Base-by-base conservation (phyloP, 2,113 vertebrate genomes). In the Nestor notabilis region DNA sequence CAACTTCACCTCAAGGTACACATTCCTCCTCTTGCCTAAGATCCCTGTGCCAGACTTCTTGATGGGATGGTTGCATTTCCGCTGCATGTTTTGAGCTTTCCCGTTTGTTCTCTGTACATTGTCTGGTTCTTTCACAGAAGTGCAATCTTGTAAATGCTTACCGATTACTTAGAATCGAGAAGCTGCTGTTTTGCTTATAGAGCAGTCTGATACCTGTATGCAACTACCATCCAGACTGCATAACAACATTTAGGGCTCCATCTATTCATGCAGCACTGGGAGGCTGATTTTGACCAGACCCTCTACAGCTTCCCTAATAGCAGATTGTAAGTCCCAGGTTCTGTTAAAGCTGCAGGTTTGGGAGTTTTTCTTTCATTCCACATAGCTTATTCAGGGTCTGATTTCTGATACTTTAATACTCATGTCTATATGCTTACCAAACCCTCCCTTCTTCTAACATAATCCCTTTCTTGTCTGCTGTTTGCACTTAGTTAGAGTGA, bases 401-500 rank as follows among this genome's bases (percentile, higher is more conserved):
- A 89, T 92, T 56, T 72, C 37, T 79, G 63, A 49, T 76, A 52
- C 65, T 92, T 41, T 27, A 94, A 55, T 69, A 55, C 10, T 58
- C 27, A 2, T 0, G 14, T 46, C 33, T 60, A 53, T 93, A 94
- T 61, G 11, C 81, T 89, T 84, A 47, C 27, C 31, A 64, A 82
- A 23, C 43, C 8, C 18, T 95, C 65, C 31, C 13, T 94, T 44
- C 55, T 87, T 83, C 85, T 50, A 82, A 64, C 47, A 56, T 71
- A 91, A 80, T 74, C 66, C n/a, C 52, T 96, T 93, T 90, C 81
- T 95, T 95, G 63, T 90, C 92, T 88, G 53, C 75, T 96, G 76
- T 46, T 70, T 16, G 28, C 65, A 43, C 66, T 58, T 84, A 60
- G 35, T 87, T 87, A 60, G 75, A 89, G 47, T 79, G 65, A 91